A percentile compares a stretch with the other conserved stretches of the same genome.
These are phyloP conservation scores for Harmothoe impar DNA, from an alignment of 2,888 invertebrate species.

Conservation along the genomic window DNA sequence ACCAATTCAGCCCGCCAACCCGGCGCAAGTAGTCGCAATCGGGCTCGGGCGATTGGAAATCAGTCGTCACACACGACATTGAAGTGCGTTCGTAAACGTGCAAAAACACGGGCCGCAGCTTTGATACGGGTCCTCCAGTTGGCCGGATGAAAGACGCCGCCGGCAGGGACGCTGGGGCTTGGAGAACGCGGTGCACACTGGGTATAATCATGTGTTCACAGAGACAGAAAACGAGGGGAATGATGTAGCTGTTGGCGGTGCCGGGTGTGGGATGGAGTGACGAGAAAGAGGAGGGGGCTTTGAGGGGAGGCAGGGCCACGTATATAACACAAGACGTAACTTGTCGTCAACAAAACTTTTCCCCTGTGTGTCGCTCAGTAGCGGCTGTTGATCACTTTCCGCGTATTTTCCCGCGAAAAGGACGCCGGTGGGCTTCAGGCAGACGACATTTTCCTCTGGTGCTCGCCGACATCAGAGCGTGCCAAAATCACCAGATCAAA, in stretches of 20 bases:
- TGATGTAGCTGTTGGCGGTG: not conserved
- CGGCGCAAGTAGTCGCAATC: conserved; percentile 38
- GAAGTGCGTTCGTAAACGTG: conserved; percentile 60
- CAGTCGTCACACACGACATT: conserved; percentile 56
- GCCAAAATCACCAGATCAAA: conserved; percentile 36
- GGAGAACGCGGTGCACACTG: not conserved
- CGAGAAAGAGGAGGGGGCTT: not conserved
- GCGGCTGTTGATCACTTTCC: conserved; percentile 50
- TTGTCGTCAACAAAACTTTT: conserved; percentile 54
- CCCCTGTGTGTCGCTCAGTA: not conserved
- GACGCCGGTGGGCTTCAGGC: not conserved
- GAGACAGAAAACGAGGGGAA: not conserved
- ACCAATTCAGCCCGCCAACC: not conserved
- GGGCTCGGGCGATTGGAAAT: conserved; percentile 46
- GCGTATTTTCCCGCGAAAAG: conserved; percentile 20
- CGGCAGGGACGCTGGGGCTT: not conserved
- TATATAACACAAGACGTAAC: conserved; percentile 4
- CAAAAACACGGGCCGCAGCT: conserved; percentile 36
- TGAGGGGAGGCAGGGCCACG: conserved; percentile 8
- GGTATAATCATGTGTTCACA: conserved; percentile 51
- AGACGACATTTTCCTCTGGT: not conserved
- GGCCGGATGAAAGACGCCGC: conserved; percentile 35
- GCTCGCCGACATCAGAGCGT: conserved; percentile 43
- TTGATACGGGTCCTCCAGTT: conserved; percentile 41
- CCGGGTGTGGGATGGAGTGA: not conserved